Evolutionary conservation across 2,113 vertebrate genomes (phyloP).

Genomic region (human (Homo sapiens)): DNA sequence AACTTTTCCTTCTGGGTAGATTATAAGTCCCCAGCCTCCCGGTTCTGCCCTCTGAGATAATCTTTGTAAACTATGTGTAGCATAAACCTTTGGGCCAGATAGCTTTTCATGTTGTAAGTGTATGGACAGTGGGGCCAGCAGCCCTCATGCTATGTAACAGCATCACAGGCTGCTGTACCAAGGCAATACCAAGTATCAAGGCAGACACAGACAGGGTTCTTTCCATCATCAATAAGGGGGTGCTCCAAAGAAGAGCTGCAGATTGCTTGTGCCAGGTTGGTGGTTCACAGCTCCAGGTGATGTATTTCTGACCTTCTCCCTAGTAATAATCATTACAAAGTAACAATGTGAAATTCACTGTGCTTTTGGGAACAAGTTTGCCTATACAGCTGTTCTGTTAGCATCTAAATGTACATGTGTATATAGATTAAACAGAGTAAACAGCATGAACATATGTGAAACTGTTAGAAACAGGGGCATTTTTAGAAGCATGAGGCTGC

Average conservation of each 20-base stretch:
- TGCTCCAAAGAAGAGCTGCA: not conserved
- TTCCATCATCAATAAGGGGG: not conserved
- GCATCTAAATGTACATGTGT: not conserved
- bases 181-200: not conserved
- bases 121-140: not conserved
- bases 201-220: not conserved
- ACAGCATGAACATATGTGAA: not conserved
- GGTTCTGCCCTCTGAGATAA: not conserved
- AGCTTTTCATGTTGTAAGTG: not conserved
- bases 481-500: constrained; percentile 3
- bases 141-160: not conserved
- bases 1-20: not conserved
- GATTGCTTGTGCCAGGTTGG: not conserved
- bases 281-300: not conserved
- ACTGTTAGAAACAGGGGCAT: not conserved
- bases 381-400: not conserved
- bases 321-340: not conserved
- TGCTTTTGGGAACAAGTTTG: not conserved
- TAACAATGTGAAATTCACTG: not conserved
- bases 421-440: not conserved
- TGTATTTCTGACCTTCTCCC: not conserved
- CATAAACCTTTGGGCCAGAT: too few species aligned
- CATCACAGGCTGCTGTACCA: not conserved
- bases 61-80: not conserved
- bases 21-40: not conserved